phyloP scores from a whole-genome alignment of 1,140 invertebrate species.

The Pogonomyrmex barbatus region DNA sequence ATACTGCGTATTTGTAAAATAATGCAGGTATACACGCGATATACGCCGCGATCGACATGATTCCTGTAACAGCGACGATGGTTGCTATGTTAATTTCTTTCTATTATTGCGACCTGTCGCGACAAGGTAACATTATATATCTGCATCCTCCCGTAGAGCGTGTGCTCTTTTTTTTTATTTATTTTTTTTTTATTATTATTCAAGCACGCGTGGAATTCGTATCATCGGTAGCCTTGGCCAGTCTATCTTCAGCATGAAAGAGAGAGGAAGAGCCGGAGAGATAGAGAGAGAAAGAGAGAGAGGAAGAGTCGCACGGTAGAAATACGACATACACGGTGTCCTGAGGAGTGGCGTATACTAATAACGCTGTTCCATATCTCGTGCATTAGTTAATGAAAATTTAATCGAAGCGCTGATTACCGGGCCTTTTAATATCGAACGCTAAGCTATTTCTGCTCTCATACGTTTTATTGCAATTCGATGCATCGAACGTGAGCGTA shows the following conservation, averaged over 20 bases:
- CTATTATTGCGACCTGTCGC: constrained; percentile 16
- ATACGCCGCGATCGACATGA: neutral
- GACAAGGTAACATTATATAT: constrained; percentile 19
- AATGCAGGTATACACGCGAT: neutral
- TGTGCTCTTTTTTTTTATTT: constrained; percentile 4
- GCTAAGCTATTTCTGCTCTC: neutral
- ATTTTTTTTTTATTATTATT: constrained; percentile 25
- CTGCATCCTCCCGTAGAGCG: neutral
- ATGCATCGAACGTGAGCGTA: neutral
- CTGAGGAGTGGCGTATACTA: constrained; percentile 23
- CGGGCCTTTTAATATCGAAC: neutral
- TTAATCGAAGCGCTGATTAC: neutral
- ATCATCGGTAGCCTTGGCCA: constrained; percentile 46
- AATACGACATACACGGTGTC: neutral
- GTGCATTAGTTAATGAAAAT: constrained; percentile 35
- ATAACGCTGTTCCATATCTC: neutral
- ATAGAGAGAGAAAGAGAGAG: neutral
- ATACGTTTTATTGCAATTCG: neutral
- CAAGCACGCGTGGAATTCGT: constrained; percentile 38
- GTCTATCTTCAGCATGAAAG: neutral
- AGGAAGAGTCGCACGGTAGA: neutral
- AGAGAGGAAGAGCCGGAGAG: neutral
- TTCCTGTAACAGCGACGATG: neutral
- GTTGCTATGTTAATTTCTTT: constrained; percentile 19
- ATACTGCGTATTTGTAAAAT: neutral